Evolutionary conservation across 1,140 invertebrate species (phyloP).

Genomic region (Orchesella cincta): DNA sequence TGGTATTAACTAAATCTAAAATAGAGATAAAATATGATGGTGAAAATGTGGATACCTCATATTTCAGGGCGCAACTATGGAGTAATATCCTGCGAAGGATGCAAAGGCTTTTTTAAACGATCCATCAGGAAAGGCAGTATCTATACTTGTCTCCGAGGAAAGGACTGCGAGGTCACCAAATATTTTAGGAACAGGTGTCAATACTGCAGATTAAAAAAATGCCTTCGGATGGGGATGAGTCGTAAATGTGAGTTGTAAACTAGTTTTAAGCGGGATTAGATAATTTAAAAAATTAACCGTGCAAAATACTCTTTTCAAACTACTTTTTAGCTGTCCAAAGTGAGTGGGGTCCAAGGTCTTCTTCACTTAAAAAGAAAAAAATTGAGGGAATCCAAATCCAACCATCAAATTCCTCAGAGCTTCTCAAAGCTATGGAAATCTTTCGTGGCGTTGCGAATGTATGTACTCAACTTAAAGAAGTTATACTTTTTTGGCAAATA

Average conservation of each 20-base stretch:
- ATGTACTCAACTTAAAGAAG: too few species aligned
- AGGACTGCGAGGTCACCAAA: slow-evolving; percentile 95
- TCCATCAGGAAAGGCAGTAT: slow-evolving; percentile 90
- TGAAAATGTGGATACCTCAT: not conserved
- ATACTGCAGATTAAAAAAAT: slow-evolving; percentile 95
- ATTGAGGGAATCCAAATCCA: too few species aligned
- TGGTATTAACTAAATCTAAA: too few species aligned
- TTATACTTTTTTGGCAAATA: too few species aligned
- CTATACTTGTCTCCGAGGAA: slow-evolving; percentile 88
- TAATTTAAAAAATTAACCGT: not conserved
- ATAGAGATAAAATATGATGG: too few species aligned
- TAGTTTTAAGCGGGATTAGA: slow-evolving; percentile 4
- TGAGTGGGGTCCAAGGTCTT: not conserved
- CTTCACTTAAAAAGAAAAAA: not conserved
- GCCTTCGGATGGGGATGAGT: slow-evolving; percentile 91
- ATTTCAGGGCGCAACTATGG: slow-evolving; percentile 82
- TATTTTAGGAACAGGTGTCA: slow-evolving; percentile 94
- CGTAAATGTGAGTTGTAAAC: slow-evolving; percentile 85
- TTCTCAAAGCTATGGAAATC: too few species aligned
- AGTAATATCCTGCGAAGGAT: slow-evolving; percentile 87
- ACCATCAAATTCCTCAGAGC: too few species aligned
- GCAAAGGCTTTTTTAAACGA: slow-evolving; percentile 88
- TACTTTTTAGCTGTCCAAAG: not conserved
- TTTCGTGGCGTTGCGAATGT: too few species aligned
- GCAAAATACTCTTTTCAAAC: not conserved